A percentile compares a stretch with the other conserved stretches of the same genome.
phyloP scores from a whole-genome alignment of 2,113 vertebrate species.

The Rhadina sibilatrix region DNA sequence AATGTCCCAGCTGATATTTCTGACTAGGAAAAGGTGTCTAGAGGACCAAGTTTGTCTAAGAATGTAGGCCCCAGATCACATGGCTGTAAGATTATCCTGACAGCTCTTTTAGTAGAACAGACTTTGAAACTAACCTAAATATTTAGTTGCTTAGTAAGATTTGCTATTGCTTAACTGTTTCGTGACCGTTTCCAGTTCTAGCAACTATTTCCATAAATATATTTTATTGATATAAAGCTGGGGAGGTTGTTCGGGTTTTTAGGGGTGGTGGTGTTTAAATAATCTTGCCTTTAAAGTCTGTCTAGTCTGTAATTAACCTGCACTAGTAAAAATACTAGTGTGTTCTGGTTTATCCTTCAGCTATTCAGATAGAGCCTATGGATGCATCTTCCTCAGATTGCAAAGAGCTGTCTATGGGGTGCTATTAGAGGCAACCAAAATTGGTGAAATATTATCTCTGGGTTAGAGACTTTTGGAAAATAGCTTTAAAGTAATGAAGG shows the following conservation, averaged over 20 bases:
- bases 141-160: background rate
- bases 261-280: background rate
- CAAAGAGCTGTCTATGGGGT: background rate
- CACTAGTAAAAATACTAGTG: background rate
- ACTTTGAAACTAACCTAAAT: background rate
- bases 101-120: background rate
- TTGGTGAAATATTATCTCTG: background rate
- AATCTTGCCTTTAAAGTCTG: background rate
- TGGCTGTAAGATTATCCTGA: background rate
- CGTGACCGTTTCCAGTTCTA: background rate
- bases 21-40: background rate
- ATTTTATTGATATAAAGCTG: background rate
- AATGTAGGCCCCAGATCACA: background rate
- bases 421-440: background rate
- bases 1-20: background rate
- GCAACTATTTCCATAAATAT: background rate
- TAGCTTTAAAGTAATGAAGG: background rate
- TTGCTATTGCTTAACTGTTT: background rate
- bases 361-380: background rate
- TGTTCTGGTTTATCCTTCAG: background rate
- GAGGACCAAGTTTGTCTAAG: background rate
- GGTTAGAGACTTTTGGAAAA: background rate
- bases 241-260: background rate
- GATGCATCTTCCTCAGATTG: background rate
- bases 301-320: background rate